These are phyloP conservation scores for Yponomeuta sedellus DNA, from an alignment of 2,888 invertebrate species.

Conservation along the genomic window DNA sequence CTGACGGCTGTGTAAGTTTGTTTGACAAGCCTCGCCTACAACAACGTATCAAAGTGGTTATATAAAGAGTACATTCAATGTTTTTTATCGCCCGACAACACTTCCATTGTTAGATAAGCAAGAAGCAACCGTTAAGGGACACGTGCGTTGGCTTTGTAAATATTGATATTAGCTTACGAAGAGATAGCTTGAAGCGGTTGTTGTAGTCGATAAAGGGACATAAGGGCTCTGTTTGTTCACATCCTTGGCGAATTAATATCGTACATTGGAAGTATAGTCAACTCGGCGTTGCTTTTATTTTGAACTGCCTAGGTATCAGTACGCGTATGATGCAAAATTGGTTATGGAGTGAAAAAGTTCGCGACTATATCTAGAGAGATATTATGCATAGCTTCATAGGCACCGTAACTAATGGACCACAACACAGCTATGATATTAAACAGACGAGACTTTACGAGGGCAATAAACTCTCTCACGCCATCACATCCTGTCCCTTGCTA, in stretches of 20 bases:
- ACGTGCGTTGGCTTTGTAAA: slow-evolving; percentile 1
- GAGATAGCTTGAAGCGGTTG: background rate
- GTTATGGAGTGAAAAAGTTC: too few relatives aligned
- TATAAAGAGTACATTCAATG: background rate
- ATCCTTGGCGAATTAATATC: too few relatives aligned
- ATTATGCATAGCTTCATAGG: too few relatives aligned
- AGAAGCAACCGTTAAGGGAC: background rate
- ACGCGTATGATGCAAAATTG: too few relatives aligned
- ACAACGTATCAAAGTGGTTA: background rate
- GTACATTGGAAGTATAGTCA: too few relatives aligned
- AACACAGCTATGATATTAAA: too few relatives aligned
- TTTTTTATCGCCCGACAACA: background rate
- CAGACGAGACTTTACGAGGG: background rate
- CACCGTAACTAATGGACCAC: too few relatives aligned
- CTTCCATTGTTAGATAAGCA: background rate
- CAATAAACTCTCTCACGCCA: background rate
- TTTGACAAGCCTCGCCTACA: background rate
- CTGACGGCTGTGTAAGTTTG: background rate
- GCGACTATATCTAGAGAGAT: too few relatives aligned
- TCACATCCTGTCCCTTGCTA: background rate
- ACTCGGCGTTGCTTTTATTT: too few relatives aligned
- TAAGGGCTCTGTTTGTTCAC: background rate
- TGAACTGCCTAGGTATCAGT: too few relatives aligned
- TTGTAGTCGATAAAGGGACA: background rate
- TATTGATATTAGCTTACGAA: background rate